Percentiles rank a stretch among this genome's conserved stretches.
Evolutionary conservation across 2,888 invertebrate genomes (phyloP).

Genomic region (Thecophora atra): DNA sequence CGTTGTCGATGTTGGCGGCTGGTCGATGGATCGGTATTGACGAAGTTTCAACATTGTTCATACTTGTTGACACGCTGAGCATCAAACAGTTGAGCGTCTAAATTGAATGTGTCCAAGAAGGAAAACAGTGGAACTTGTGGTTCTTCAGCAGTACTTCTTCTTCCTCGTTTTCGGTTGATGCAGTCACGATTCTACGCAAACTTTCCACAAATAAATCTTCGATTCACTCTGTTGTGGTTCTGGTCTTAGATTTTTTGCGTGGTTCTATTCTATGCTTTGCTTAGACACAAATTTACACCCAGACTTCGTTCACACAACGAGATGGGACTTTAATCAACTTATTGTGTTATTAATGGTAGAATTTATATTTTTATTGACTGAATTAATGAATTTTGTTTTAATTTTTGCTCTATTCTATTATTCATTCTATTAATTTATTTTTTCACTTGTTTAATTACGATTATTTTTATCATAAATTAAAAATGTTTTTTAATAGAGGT

Average conservation of each 20-base stretch:
- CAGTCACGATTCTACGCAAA: neutral
- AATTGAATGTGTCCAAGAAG: neutral
- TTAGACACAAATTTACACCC: too few species aligned
- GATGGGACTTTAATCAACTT: too few species aligned
- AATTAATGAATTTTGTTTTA: too few species aligned
- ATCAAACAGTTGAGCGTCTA: conserved; percentile 22
- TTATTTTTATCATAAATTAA: neutral
- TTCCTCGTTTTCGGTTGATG: neutral
- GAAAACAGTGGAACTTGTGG: neutral
- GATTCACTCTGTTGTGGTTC: too few species aligned
- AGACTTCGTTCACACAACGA: too few species aligned
- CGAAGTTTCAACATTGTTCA: conserved; percentile 81
- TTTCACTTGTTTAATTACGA: neutral
- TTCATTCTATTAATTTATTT: too few species aligned
- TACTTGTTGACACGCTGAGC: conserved; percentile 57
- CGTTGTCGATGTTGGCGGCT: conserved; percentile 58
- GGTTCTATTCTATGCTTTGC: neutral
- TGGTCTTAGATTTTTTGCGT: too few species aligned
- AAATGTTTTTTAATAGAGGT: neutral
- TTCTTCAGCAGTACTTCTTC: neutral
- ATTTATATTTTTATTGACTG: too few species aligned
- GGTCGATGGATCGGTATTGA: conserved; percentile 78
- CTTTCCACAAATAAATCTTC: too few species aligned
- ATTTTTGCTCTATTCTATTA: too few species aligned
- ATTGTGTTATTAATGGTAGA: too few species aligned